These are phyloP conservation scores for Notothenia coriiceps DNA, from an alignment of 2,113 vertebrate genomes.

Conservation along the genomic window DNA sequence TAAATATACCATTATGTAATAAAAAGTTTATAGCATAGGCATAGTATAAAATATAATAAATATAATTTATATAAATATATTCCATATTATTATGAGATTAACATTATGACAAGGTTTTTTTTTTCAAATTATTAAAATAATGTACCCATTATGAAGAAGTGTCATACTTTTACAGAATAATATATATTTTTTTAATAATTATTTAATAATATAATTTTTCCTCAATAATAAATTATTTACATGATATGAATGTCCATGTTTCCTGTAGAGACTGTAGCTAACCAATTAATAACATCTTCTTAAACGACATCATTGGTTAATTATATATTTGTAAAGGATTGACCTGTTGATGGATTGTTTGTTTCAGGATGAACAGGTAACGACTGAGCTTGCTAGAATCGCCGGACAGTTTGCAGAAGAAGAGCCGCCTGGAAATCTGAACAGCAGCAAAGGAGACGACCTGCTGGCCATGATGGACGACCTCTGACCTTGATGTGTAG, in stretches of 20 bases:
- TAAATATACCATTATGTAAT: neutral
- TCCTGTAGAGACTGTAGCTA: neutral
- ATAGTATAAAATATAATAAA: neutral
- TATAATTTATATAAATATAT: too few species aligned
- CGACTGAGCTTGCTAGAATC: conserved; percentile 87
- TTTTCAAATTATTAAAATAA: too few species aligned
- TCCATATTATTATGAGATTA: too few species aligned
- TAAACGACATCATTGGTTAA: neutral
- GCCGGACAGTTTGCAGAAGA: conserved; percentile 85
- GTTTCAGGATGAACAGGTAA: conserved; percentile 86
- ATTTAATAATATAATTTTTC: too few species aligned
- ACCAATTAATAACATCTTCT: neutral
- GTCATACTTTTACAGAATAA: too few species aligned
- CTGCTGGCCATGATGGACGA: conserved; percentile 94
- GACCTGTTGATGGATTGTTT: neutral
- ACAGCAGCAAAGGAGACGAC: conserved; percentile 89
- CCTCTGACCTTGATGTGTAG: conserved; percentile 74
- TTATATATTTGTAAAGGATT: neutral
- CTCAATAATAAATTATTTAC: too few species aligned
- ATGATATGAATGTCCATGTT: neutral
- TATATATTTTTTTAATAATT: too few species aligned
- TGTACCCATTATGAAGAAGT: too few species aligned
- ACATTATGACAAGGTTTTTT: too few species aligned
- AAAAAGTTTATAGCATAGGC: neutral
- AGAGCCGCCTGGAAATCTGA: conserved; percentile 49